A percentile compares a stretch with the other conserved stretches of the same genome.
phyloP scores from a whole-genome alignment of 2,797 vertebrate genomes.

The Falco biarmicus region DNA sequence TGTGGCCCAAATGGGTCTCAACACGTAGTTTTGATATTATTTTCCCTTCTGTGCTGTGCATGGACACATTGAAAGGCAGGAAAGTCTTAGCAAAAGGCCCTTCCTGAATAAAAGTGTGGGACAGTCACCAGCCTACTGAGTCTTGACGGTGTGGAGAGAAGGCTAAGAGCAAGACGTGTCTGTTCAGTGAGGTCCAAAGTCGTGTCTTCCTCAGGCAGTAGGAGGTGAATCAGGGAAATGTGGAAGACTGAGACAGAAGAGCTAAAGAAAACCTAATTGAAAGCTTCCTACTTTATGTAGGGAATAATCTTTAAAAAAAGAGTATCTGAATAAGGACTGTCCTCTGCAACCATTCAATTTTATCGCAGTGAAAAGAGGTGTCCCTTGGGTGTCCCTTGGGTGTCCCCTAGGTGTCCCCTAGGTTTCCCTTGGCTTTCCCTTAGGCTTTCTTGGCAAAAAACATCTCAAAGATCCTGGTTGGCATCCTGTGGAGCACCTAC shows the following conservation, averaged over 20 bases:
- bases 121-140: not conserved
- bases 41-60: not conserved
- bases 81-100: not conserved
- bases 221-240: not conserved
- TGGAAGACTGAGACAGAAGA: not conserved
- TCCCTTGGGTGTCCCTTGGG: not conserved
- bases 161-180: not conserved
- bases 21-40: accelerated
- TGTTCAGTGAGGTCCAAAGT: not conserved
- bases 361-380: not conserved
- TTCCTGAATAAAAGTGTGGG: not conserved
- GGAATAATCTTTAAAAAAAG: not conserved
- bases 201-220: not conserved
- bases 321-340: not conserved
- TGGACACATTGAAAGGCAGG: not conserved
- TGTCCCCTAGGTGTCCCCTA: too few relatives aligned
- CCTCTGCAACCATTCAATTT: not conserved
- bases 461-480: accelerated
- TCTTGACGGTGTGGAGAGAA: not conserved
- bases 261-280: not conserved
- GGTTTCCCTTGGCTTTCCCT: not conserved
- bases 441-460: not conserved
- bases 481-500: not conserved
- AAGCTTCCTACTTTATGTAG: not conserved
- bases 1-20: not conserved